Evolutionary conservation across 2,113 vertebrate genomes (phyloP), one percentile per base, ranked within the genome.

Genomic region (Aspiorhynchus laticeps): DNA sequence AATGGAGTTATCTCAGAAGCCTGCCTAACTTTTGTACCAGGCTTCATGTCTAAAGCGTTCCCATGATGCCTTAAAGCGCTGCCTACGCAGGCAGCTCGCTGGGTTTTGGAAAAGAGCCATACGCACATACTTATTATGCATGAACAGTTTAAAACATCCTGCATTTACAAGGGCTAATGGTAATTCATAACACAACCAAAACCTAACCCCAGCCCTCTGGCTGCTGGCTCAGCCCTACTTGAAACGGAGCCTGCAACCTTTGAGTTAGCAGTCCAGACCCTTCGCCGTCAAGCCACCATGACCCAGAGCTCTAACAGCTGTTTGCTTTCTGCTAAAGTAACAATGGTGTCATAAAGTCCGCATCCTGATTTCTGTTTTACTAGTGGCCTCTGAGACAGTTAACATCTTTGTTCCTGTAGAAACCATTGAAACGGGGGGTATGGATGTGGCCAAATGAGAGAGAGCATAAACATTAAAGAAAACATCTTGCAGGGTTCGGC

Each of bases 401-500:
- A 74, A 84, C 83, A 83, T 83, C 65, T 84, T 84, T 84, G 83
- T 84, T 84, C 28, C 69, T 84, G 33, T 5, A 26, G 69, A 74
- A 84, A 84, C 48, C 31, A 74, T 74, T 38, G 15, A 59, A 84
- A 74, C 8, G 8, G 83, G 48, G 65, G 83, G 46, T 74, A 38
- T 12, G 69, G 24, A 36, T 41, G 26, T 24, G 15, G 48, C 67
- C 69, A 74, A 84, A 74, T 33, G 53, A 61, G 79, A 82, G 41
- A 65, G 24, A 61, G 51, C 41, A 48, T 75, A 75, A 83, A 63
- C 33, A 74, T 80, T 48, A 63, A 63, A 65, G 53, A 75, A 33
- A 83, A 75, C 67, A 84, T 84, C 48, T 74, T 59, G 83, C 83
- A 84, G 83, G 69, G 83, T 84, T 74, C 19, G 83, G 80, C 43